Evolutionary conservation across 2,113 vertebrate genomes (phyloP).

Genomic region (Callopanchax toddi): DNA sequence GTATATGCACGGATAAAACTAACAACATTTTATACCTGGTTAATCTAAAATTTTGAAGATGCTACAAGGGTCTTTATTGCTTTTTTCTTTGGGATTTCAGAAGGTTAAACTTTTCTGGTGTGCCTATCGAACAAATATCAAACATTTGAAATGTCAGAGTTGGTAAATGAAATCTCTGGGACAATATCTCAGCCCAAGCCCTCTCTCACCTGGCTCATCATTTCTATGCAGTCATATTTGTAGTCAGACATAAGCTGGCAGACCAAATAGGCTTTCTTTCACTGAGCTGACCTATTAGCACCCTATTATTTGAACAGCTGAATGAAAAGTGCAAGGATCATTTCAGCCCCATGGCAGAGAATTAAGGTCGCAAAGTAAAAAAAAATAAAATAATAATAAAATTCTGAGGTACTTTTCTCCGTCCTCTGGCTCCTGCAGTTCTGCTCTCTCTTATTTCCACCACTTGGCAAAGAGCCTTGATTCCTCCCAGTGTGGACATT

Average conservation of each 20-base stretch:
- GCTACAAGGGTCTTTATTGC: slow-evolving; percentile 30
- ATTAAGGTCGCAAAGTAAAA: slow-evolving; percentile 66
- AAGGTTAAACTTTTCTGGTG: slow-evolving; percentile 62
- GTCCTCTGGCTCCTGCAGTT: slow-evolving; percentile 36
- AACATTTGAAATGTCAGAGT: slow-evolving; percentile 70
- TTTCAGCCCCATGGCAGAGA: slow-evolving; percentile 41
- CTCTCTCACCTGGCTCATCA: slow-evolving; percentile 51
- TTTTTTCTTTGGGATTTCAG: slow-evolving; percentile 51
- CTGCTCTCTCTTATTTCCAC: slow-evolving; percentile 42
- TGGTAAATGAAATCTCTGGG: slow-evolving; percentile 72
- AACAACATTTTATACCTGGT: slow-evolving; percentile 8
- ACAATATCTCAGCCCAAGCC: slow-evolving; percentile 49
- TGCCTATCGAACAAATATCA: slow-evolving; percentile 69
- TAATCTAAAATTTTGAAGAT: slow-evolving; percentile 19
- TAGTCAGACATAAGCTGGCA: slow-evolving; percentile 39
- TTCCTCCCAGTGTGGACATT: slow-evolving; percentile 64
- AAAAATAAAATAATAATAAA: too few species aligned
- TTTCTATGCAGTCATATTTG: slow-evolving; percentile 53
- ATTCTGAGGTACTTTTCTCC: slow-evolving; percentile 34
- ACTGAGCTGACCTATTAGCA: slow-evolving; percentile 62
- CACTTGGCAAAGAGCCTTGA: slow-evolving; percentile 58
- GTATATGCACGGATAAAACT: background rate
- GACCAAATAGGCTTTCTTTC: slow-evolving; percentile 57
- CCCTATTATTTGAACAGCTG: slow-evolving; percentile 61
- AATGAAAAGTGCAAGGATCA: slow-evolving; percentile 51